Evolutionary conservation across 2,888 invertebrate species (phyloP), one percentile per base, ranked within the genome.

Genomic region (Ornithoptera alexandrae): DNA sequence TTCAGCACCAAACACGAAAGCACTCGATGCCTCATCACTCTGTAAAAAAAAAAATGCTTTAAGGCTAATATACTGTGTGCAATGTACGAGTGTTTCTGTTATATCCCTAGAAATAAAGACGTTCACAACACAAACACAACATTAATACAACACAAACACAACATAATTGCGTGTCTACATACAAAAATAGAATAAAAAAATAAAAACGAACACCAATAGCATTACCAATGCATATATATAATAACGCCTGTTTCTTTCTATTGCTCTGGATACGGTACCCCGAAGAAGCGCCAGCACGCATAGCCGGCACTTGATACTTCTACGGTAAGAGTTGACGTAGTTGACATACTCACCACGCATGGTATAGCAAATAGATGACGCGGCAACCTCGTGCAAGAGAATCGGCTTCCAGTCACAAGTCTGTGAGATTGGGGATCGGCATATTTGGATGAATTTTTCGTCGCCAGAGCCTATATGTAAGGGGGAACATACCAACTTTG

Each of bases 1-100:
- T 73, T 89, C 90, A 3, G 80, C 73, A 1, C 81, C 82, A 65
- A 80, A 84, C 62, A 78, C 72, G 50, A 82, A 83, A 0, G 85
- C 82, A 65, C 80, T 82, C 0, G 77, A 75, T 5, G 75, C 77
- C 60, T 80, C 79, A 42, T 82, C 84, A 12, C 78, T 75, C 85
- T 87, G 76, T 24, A 46, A 42, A 57, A 50, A 24, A 30, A 46
- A 65, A n/a, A 24, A 59, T 8, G 8, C n/a, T 36, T 17, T 10
- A 15, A 5, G 36, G 6, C n/a, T n/a, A 15, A 24, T n/a, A 10
- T 50, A 18, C 15, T 22, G 7, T 59, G 22, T 22, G 22, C 60
- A 60, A 20, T 15, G 15, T 2, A 50, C 50, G 30, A 60, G 59
- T 15, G 12, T 58, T 22, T 58, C 24, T 24, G n/a, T 58, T 58